phyloP scores from a whole-genome alignment of 2,888 invertebrate species.

The Acheta domesticus region DNA sequence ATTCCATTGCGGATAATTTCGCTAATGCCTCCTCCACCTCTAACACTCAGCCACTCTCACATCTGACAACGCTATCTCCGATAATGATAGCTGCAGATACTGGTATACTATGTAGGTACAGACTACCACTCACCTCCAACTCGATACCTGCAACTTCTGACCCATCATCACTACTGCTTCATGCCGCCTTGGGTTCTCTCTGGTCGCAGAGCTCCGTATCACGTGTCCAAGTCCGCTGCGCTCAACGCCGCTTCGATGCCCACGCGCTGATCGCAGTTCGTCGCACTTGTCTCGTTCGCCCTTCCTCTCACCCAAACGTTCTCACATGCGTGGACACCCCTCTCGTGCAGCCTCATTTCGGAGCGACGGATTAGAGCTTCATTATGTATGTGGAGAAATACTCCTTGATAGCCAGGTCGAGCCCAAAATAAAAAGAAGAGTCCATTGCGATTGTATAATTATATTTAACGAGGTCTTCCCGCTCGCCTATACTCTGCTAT shows the following conservation, averaged over 20 bases:
- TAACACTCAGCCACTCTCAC: no score
- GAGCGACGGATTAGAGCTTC: constrained; percentile 8
- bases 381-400: constrained; percentile 18
- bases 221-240: no score
- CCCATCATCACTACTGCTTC: neutral
- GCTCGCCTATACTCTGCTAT: constrained; percentile 18
- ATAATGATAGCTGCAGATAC: no score
- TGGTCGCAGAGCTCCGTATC: neutral
- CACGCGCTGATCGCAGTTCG: neutral
- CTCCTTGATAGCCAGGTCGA: constrained; percentile 6
- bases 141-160: no score
- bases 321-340: neutral
- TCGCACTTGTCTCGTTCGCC: neutral
- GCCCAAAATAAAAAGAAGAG: neutral
- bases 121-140: no score
- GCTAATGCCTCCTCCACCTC: no score
- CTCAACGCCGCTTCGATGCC: no score
- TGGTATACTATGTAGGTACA: no score
- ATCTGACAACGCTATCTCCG: no score
- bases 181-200: neutral
- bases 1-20: no score
- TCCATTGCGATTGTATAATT: constrained; percentile 2
- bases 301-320: neutral
- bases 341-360: constrained; percentile 18
- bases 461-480: constrained; percentile 18